phyloP scores from a whole-genome alignment of 2,113 vertebrate species.

The Psilopsiagon aymara region DNA sequence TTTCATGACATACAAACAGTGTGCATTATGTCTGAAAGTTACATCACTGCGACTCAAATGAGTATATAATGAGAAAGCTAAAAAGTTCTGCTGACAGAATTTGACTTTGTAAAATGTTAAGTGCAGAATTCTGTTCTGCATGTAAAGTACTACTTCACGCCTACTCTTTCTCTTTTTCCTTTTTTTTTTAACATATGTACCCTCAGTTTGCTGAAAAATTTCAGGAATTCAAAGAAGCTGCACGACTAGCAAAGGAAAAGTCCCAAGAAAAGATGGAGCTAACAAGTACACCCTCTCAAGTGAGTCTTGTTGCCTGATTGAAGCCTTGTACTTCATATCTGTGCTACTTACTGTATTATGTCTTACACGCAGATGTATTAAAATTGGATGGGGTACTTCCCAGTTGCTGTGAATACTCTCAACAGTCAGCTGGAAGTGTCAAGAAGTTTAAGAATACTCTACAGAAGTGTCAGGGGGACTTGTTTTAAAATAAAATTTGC shows the following conservation, averaged over 20 bases:
- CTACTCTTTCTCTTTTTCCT: neutral
- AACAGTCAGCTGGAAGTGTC: neutral
- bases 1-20: neutral
- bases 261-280: conserved; percentile 97
- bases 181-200: conserved; percentile 16
- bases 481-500: neutral
- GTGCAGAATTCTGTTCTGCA: conserved; percentile 43
- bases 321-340: neutral
- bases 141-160: conserved; percentile 32
- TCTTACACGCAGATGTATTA: neutral
- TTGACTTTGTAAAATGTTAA: neutral
- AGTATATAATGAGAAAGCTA: neutral
- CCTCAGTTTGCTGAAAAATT: conserved; percentile 98
- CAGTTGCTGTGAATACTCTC: neutral
- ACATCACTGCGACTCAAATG: neutral
- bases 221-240: conserved; percentile 98
- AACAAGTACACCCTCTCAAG: conserved; percentile 97
- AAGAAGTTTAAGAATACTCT: neutral
- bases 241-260: conserved; percentile 95
- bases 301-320: conserved; percentile 59
- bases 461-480: neutral
- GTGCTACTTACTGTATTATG: neutral
- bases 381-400: neutral
- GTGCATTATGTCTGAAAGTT: neutral
- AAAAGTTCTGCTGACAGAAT: neutral